Base-by-base conservation (phyloP, 2,888 invertebrate species). In the Fissipunctia ypsillon region DNA sequence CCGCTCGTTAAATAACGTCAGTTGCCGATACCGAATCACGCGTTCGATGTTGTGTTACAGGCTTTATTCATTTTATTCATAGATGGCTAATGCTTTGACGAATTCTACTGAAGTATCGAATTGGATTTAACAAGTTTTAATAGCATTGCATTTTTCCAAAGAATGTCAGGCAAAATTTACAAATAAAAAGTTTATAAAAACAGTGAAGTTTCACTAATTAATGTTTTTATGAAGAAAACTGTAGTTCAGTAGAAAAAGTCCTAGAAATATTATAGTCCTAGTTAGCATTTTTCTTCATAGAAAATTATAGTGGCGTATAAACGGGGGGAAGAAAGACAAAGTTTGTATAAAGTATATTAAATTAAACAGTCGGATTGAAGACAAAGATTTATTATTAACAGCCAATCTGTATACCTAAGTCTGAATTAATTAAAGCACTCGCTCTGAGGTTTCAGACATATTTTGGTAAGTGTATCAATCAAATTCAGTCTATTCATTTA, bases 1-100 rank as follows among this genome's bases (percentile, higher is more conserved):
- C 76, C 67, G 76, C 73, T 78, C 78, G 78, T 66, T 83, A 80
- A 82, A 75, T 84, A 79, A 60, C 67, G 67, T 41, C 59, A 68
- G 57, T 59, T 61, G 56, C 43, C 64, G 16, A 73, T 80, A 80
- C 54, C 63, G 64, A 73, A 80, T 83, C 52, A 73, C 60, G 60
- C 25, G 54, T 76, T 63, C 41, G 22, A 65, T 69, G 14, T 80
- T 54, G 16, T 71, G 54, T 67, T 71, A 31, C 43, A 52, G 16
- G 14, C 6, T 64, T 78, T 43, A 6, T 48, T 41, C 50, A 16
- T 25, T 54, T 22, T 25, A 22, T 52, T 38, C 9, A 59, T 45
- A 12, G 0, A 6, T 28, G 9, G 25, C 19, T 22, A 38, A 28
- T 25, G 25, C 6, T 31, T 54, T 25, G 7, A 45, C 12, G 9